Evolutionary conservation across 2,113 vertebrate genomes (phyloP).

Genomic region (Paralichthys olivaceus): DNA sequence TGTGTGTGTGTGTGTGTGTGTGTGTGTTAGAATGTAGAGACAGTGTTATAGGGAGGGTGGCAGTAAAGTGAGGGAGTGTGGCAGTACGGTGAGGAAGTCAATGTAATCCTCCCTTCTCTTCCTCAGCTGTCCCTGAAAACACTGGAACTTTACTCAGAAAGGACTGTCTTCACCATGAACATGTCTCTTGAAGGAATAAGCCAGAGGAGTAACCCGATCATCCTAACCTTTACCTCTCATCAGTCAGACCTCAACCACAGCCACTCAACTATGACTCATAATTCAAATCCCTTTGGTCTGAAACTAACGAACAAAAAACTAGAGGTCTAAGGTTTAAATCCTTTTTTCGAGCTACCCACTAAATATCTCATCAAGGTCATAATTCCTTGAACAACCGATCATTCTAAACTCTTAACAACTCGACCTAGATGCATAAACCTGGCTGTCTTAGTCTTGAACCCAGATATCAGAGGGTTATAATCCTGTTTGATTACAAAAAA

Average conservation of each 20-base stretch:
- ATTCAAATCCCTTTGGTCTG: not conserved
- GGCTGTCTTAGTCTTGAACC: no score
- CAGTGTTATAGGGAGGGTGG: not conserved
- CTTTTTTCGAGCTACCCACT: not conserved
- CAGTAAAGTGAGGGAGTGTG: constrained; percentile 7
- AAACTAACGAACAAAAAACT: not conserved
- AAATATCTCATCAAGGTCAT: not conserved
- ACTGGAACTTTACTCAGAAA: constrained; percentile 28
- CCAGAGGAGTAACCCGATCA: not conserved
- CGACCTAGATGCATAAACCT: not conserved
- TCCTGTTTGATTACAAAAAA: no score
- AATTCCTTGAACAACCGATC: not conserved
- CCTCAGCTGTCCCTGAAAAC: constrained; percentile 18
- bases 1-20: no score
- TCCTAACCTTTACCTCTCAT: not conserved
- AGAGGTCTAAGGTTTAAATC: not conserved
- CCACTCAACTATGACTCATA: not conserved
- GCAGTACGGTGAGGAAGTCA: constrained; percentile 20
- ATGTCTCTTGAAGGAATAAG: not conserved
- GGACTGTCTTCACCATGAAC: not conserved
- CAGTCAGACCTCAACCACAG: not conserved
- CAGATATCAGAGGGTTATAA: no score
- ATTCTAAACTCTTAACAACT: not conserved
- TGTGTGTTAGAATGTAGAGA: no score
- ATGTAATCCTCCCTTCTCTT: not conserved